Evolutionary conservation across 2,113 vertebrate species (phyloP), one percentile per base, ranked within the genome.

Genomic region (Columbina picui): DNA sequence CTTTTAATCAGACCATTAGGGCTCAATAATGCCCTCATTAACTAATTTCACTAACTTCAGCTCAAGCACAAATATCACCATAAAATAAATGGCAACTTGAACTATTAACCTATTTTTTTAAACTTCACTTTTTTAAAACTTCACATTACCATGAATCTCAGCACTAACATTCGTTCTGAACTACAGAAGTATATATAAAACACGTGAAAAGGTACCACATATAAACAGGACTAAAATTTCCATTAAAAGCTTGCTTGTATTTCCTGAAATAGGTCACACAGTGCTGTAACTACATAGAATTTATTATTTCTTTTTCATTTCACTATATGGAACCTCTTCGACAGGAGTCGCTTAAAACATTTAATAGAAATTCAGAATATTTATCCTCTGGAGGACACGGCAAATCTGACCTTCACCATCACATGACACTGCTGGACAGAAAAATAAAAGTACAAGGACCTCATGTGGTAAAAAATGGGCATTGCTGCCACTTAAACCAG

Each of bases 381-480:
- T 76, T 41, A 27, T 61, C 10, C 63, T 34, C 36, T 13, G 45
- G 25, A 47, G 32, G 53, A 27, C 23, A 56, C 29, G 34, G 71
- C 29, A 89, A 43, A 87, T 9, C 17, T 76, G 50, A 88, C 65
- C 71, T 84, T 80, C 50, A 29, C 74, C 81, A 38, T 21, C 70
- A n/a, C 15, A 43, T 2, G 2, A 14, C 61, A 55, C 32, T 3
- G 36, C n/a, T 32, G n/a, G 80, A 63, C 43, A 87, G 70, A 97
- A 94, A 97, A 95, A 90, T 90, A 94, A 95, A 88, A 68, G 91
- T 8, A 68, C 11, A 71, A 96, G 94, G 94, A 49, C 96, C 97
- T 97, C 96, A n/a, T 56, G 94, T 96, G 97, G 95, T 49, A 89
- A 91, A 53, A 81, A 90, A 67, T 0, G 36, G 81, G 84, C 84